Evolutionary conservation across 2,113 vertebrate genomes (phyloP).

Genomic region (Thunnus maccoyii): DNA sequence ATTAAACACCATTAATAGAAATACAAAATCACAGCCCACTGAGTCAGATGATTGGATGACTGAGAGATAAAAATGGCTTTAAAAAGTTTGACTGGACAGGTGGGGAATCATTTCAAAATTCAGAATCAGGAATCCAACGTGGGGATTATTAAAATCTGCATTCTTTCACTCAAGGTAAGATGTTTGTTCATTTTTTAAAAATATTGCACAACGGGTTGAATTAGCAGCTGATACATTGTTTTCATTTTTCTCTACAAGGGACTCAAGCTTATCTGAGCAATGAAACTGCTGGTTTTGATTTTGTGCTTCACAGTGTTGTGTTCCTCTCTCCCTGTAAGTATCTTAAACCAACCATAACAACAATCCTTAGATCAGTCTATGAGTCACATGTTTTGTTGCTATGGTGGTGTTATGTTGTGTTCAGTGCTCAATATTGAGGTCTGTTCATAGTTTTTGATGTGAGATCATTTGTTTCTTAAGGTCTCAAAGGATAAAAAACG

Average conservation of each 20-base stretch:
- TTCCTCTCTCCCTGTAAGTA: slow-evolving; percentile 43
- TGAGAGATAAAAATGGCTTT: neutral
- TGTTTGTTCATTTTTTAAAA: neutral
- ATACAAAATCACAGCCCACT: neutral
- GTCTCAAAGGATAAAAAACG: too few species aligned
- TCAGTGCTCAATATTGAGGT: too few species aligned
- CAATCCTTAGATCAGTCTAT: too few species aligned
- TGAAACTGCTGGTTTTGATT: slow-evolving; percentile 44
- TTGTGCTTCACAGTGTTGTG: slow-evolving; percentile 1
- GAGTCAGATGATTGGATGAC: slow-evolving; percentile 45
- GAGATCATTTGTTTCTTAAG: too few species aligned
- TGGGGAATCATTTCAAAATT: neutral
- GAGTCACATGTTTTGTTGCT: too few species aligned
- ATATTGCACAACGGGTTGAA: too few species aligned
- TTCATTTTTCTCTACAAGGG: neutral
- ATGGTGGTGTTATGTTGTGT: too few species aligned
- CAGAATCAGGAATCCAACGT: neutral
- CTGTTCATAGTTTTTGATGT: too few species aligned
- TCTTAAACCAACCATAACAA: neutral
- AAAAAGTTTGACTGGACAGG: slow-evolving; percentile 4
- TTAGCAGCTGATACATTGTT: neutral
- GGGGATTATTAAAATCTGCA: neutral
- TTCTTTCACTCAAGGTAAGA: slow-evolving; percentile 26
- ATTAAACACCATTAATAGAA: neutral
- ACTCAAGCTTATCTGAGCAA: neutral